Base-by-base conservation (phyloP, 2,888 invertebrate genomes). In the Julus scandinavius region DNA sequence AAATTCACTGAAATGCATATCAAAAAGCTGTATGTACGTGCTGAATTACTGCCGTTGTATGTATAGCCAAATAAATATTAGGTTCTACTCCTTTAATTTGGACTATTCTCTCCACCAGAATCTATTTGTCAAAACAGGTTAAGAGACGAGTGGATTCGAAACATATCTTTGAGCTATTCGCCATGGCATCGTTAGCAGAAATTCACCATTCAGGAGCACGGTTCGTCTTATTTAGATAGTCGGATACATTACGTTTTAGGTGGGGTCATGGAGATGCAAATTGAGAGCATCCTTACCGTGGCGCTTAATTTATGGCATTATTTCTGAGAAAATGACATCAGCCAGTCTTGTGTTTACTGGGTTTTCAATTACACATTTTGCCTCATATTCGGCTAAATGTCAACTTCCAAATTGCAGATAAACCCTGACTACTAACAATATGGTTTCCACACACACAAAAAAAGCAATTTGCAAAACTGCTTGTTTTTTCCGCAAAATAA, bases 1-100 rank as follows among this genome's bases (percentile, higher is more conserved):
- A 29, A 72, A 72, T 29, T 0, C 72, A 29, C 29, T 72, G 72
- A 72, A 29, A 29, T 72, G 29, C 13, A 11, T 29, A 72, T 72
- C 29, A 29, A 72, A 72, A 63, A 63, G 20, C 54, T 54, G 15
- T 54, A 17, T 63, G n/a, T 2, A n/a, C 58, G 9, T n/a, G 72
- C 20, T 7, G 72, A 72, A 72, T 72, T 72, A 29, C 29, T 72
- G 72, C 72, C 29, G 11, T 29, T 29, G 72, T 9, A 72, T 9
- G 72, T 72, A 72, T 29, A 72, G 72, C 11, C n/a, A 72, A 29
- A 29, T 72, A 72, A 72, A 72, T 72, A 72, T 72, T 63, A 54
- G 54, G 54, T 15, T 54, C n/a, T 29, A n/a, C 29, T 72, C 5
- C 63, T 63, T 72, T 72, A 72, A 72, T 72, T n/a, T 63, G 63